Percentiles rank a stretch among this genome's conserved stretches.
phyloP scores from a whole-genome alignment of 2,888 invertebrate species.

The Sinotaia quadrata region DNA sequence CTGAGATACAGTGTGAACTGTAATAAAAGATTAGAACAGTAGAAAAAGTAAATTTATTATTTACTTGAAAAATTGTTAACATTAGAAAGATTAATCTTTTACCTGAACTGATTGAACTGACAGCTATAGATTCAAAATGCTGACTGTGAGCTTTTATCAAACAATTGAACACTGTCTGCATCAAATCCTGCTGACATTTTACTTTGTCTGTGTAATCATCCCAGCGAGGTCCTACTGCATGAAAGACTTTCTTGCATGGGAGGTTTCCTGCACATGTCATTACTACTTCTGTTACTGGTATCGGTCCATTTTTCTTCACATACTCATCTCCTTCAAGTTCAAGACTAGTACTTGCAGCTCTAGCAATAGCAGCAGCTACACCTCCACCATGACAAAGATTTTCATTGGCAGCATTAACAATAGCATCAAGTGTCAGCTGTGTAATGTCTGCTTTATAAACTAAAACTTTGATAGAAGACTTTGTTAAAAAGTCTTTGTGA shows the following conservation, averaged over 20 bases:
- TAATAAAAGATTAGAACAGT: too few species aligned
- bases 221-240: conserved; percentile 35
- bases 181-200: conserved; percentile 2
- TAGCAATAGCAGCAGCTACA: too few species aligned
- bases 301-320: conserved; percentile 2
- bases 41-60: too few species aligned
- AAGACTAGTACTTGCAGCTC: conserved; percentile 21
- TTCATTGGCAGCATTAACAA: too few species aligned
- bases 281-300: conserved; percentile 25
- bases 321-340: conserved; percentile 13
- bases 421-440: conserved; percentile 27
- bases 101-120: conserved; percentile 16
- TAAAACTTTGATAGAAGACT: conserved; percentile 8
- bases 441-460: too few species aligned
- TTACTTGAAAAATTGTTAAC: too few species aligned
- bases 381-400: too few species aligned
- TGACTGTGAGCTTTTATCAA: background rate
- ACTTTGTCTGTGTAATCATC: conserved; percentile 22
- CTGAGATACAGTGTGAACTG: too few species aligned
- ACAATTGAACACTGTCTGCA: conserved; percentile 12
- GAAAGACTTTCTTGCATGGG: conserved; percentile 26
- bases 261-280: conserved; percentile 27
- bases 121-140: background rate
- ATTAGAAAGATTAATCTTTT: too few species aligned
- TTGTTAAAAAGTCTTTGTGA: background rate